Evolutionary conservation across 2,797 vertebrate species (phyloP), one percentile per base, ranked within the genome.

Genomic region (Danio albolineatus): DNA sequence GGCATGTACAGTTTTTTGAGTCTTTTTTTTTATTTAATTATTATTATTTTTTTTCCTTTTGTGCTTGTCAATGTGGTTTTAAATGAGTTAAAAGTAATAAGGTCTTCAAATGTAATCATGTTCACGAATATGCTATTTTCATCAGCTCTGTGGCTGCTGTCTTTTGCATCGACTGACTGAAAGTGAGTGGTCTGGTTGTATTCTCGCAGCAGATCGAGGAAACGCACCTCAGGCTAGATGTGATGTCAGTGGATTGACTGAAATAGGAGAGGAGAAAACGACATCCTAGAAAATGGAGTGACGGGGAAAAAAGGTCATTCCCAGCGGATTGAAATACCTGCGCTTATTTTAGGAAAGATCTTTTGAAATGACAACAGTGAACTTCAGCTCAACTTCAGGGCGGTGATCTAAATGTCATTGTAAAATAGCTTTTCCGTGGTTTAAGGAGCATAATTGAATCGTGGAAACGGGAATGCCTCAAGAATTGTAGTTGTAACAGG

Each of bases 201-300:
- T 51, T 67, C 13, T n/a, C 21, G 19, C 65, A 64, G 76, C 49
- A 82, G 48, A 80, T 17, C 10, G 19, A 76, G 62, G 78, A 67
- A 13, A 57, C 41, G 41, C 17, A 65, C 83, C 88, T 8, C 0
- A 70, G 82, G 85, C 67, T 10, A 36, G 54, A 83, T 60, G 73
- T 88, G 88, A 90, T 87, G 88, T 88, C 87, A 87, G 78, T 79
- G 75, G 43, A 14, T 72, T 12, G 76, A 60, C 81, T 83, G 74
- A 87, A 85, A 86, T 82, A 60, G 86, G 80, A 84, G 80, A 76
- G 60, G 16, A 76, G 69, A 73, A 61, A 71, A 76, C 64, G 19
- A 76, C 71, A 56, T 43, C 59, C 49, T 51, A 86, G 75, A 84
- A 85, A 87, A 85, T 81, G 66, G 74, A 69, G 65, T 54, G 65